Evolutionary conservation across 2,113 vertebrate genomes (phyloP).

Genomic region (Columba livia): DNA sequence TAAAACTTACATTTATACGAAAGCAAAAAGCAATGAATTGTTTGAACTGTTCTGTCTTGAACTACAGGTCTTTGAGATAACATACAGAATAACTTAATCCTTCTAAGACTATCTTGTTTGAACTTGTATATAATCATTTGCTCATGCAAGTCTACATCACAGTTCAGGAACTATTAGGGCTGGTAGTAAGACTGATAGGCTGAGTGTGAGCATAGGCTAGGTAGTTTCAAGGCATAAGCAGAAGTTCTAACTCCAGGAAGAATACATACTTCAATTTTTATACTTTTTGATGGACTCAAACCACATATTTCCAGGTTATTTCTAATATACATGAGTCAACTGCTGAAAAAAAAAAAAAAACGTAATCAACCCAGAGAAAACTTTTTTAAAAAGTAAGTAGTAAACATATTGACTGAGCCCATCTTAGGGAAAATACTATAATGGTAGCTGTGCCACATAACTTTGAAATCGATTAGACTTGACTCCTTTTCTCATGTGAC

Average conservation of each 20-base stretch:
- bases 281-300: not conserved
- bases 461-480: constrained; percentile 72
- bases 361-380: constrained; percentile 1
- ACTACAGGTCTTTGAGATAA: constrained; percentile 69
- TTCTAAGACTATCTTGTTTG: constrained; percentile 71
- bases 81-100: constrained; percentile 66
- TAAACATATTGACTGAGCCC: constrained; percentile 47
- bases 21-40: constrained; percentile 71
- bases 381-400: constrained; percentile 40
- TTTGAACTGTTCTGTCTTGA: constrained; percentile 75
- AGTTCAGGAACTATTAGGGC: constrained; percentile 34
- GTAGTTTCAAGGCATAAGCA: constrained; percentile 40
- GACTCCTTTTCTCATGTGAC: constrained; percentile 68
- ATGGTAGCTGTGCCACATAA: constrained; percentile 36
- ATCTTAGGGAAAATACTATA: constrained; percentile 46
- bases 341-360: constrained; percentile 7
- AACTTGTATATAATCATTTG: constrained; percentile 70
- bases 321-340: constrained; percentile 33
- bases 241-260: not conserved
- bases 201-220: constrained; percentile 15
- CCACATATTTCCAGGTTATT: not conserved
- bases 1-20: constrained; percentile 74
- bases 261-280: not conserved
- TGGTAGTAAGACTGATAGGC: constrained; percentile 27
- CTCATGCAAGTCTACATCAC: constrained; percentile 56